Evolutionary conservation across 2,113 vertebrate genomes (phyloP).

Genomic region (Gallinago paraguaiae): DNA sequence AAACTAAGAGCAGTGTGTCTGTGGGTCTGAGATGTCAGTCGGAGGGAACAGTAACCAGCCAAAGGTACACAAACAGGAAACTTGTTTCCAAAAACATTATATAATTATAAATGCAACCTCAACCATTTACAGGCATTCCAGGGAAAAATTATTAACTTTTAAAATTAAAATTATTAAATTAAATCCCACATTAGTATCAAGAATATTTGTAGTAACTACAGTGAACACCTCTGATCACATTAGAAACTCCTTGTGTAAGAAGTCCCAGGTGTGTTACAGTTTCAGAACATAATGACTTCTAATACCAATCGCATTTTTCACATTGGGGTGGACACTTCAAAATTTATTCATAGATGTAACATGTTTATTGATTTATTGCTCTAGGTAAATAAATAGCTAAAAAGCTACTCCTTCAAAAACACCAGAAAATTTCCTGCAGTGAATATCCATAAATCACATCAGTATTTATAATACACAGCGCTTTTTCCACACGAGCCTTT

Average conservation of each 20-base stretch:
- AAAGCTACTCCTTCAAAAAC: neutral
- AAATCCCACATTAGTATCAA: neutral
- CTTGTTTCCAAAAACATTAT: neutral
- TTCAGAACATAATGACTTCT: neutral
- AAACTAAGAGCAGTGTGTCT: neutral
- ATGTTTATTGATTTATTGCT: neutral
- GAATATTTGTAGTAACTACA: neutral
- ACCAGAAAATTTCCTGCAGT: neutral
- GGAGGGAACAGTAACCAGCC: neutral
- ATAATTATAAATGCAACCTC: neutral
- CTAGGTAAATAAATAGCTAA: neutral
- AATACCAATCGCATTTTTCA: neutral
- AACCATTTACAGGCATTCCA: neutral
- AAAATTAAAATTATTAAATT: neutral
- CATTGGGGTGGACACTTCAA: neutral
- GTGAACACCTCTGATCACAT: neutral
- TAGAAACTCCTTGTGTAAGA: neutral
- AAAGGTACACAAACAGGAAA: neutral
- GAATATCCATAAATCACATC: neutral
- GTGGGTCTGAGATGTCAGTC: neutral
- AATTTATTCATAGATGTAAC: neutral
- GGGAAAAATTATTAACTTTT: neutral
- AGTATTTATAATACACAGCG: neutral
- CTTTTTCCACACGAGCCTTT: neutral
- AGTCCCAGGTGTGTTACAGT: neutral